Base-by-base conservation (phyloP, 2,888 invertebrate species). In the Troides aeacus region DNA sequence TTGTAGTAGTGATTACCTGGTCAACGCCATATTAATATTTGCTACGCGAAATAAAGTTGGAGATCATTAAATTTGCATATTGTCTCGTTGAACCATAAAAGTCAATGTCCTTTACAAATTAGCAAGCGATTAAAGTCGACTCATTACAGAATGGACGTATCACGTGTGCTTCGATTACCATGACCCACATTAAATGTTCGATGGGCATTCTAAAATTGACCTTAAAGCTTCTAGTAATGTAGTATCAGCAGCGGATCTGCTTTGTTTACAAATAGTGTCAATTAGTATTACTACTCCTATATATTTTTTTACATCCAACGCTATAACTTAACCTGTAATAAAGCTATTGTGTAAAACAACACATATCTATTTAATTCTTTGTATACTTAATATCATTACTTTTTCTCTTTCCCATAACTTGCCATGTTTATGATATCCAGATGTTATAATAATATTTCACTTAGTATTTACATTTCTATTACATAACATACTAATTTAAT, bases 111-210 rank as follows among this genome's bases (percentile, higher is more conserved):
- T 84, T 81, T 73, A 68, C 60, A 75, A 76, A 74, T 74, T 75
- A 73, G 73, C 74, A 75, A 69, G 68, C 79, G 83, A 85, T 85
- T 84, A 84, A 80, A 63, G 63, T 36, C 72, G 77, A 74, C 79
- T 84, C 79, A 83, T 87, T 87, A 84, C 74, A 72, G 76, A 81
- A 77, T 79, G 81, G 82, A 84, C 78, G 77, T 77, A 83, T 81
- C 81, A 83, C 83, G 81, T 80, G 77, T 81, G 79, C 78, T 76
- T 75, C 74, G 64, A 77, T 78, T 79, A 72, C 88, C 89, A 85
- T 90, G 89, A 89, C 89, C 89, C 74, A 88, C 81, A 84, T 89
- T 76, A 72, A 77, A 73, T 73, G 66, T 69, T 73, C 66, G 53
- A 75, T 75, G 75, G 58, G 60, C 66, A 70, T 63, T 66, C 70